Percentiles rank a stretch among this genome's conserved stretches.
phyloP scores from a whole-genome alignment of 2,797 vertebrate species.

The Pseudochaenichthys georgianus region DNA sequence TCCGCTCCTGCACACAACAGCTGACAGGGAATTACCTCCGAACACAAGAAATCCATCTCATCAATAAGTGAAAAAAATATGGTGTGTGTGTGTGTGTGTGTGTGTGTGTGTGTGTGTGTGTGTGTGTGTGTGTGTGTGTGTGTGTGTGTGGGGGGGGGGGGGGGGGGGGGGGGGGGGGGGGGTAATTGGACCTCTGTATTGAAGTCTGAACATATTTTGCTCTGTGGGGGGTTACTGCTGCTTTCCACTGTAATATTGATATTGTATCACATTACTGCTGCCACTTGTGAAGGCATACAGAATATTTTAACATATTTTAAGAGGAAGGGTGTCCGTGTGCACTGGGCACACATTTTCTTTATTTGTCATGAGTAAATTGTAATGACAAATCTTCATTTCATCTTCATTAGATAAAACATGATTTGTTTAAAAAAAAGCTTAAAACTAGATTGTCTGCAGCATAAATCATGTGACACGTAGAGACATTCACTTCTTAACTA shows the following conservation, averaged over 20 bases:
- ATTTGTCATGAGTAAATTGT: not conserved
- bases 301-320: slow-evolving; percentile 3
- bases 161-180: no score
- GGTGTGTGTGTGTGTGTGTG: not conserved
- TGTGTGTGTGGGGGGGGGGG: no score
- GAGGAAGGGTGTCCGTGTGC: not conserved
- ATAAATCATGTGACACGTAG: not conserved
- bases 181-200: slow-evolving; percentile 46
- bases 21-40: slow-evolving; percentile 22
- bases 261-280: slow-evolving; percentile 45
- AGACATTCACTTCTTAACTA: slow-evolving; percentile 1
- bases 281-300: slow-evolving; percentile 18
- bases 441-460: slow-evolving; percentile 9
- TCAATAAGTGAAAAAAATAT: slow-evolving; percentile 58
- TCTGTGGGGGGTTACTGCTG: slow-evolving; percentile 27
- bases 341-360: not conserved
- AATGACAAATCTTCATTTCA: slow-evolving; percentile 10
- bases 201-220: slow-evolving; percentile 40
- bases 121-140: slow-evolving; percentile 4
- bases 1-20: slow-evolving; percentile 31
- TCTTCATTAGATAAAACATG: not conserved
- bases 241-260: slow-evolving; percentile 44
- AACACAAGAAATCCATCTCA: slow-evolving; percentile 51
- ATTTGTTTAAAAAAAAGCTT: slow-evolving; percentile 19
- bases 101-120: slow-evolving; percentile 6